Base-by-base conservation (phyloP, 2,888 invertebrate genomes). In the Heliconius charithonia region DNA sequence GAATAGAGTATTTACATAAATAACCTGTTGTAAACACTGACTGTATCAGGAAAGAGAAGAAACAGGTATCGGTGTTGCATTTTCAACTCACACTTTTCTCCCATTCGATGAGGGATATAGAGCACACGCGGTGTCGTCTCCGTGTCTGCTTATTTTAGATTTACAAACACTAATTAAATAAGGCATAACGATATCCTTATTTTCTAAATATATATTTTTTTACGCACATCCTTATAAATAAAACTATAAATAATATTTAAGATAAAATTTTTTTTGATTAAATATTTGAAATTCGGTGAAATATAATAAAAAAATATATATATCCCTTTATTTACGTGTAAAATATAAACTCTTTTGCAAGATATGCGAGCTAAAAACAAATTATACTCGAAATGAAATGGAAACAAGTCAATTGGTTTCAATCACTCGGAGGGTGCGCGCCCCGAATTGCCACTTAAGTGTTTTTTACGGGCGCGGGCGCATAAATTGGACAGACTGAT, bases 401-500 rank as follows among this genome's bases (percentile, higher is more conserved):
- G 88, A 87, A 90, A 91, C 93, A 92, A 93, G 92, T 93, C 93
- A 94, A 94, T 94, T 94, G 92, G 87, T 81, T 80, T 56, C 83
- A 83, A 81, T 77, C 79, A 86, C 86, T 84, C 84, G 73, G 78
- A 82, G 83, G 85, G 85, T 85, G 84, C 84, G 81, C 86, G 85
- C 88, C 86, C 86, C 84, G 86, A 82, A 86, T 84, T 82, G 81
- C 89, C 91, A 92, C 93, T 94, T 92, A 87, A 91, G 86, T 81
- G 89, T 92, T 93, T 93, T n/a, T 93, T 93, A 92, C 90, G 87
- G 83, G 80, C 83, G 83, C 85, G 86, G 88, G 88, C 89, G 88
- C 92, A 89, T 92, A 92, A 94, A 93, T 93, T 94, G 91, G 87
- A 84, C 81, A 87, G 88, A 91, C 90, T 89, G 94, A 93, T 94